Evolutionary conservation across 2,113 vertebrate genomes (phyloP).

Genomic region (Rhynchomys soricoides): DNA sequence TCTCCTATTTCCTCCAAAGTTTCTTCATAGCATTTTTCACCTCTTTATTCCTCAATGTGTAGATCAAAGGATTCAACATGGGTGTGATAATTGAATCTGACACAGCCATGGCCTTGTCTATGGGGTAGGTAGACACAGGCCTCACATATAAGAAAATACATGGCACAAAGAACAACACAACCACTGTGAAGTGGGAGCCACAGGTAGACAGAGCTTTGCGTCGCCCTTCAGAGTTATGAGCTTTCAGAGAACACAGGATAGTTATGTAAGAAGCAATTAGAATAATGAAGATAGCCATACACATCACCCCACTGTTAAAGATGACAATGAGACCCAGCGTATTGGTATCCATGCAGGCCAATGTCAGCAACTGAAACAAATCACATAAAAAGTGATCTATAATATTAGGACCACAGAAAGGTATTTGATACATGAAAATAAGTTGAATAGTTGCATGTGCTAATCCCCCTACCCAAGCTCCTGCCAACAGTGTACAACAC

Average conservation of each 20-base stretch:
- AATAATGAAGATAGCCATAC: neutral
- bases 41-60: constrained; percentile 41
- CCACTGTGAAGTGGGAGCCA: constrained; percentile 24
- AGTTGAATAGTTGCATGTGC: neutral
- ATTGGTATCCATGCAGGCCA: constrained; percentile 14
- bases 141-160: constrained; percentile 53
- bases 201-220: too few species aligned
- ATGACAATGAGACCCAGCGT: constrained; percentile 27
- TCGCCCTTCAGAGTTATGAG: neutral
- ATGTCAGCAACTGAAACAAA: constrained; percentile 58
- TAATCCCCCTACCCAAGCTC: neutral
- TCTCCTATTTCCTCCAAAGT: neutral
- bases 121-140: constrained; percentile 7
- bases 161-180: constrained; percentile 23
- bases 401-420: too few species aligned
- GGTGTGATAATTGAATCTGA: constrained; percentile 39
- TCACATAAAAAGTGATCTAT: constrained; percentile 24
- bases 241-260: constrained; percentile 21
- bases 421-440: neutral
- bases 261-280: neutral
- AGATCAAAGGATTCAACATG: constrained; percentile 59
- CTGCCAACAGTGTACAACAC: neutral
- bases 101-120: constrained; percentile 47
- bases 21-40: constrained; percentile 39
- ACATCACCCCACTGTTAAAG: constrained; percentile 53